Percentiles rank a stretch among this genome's conserved stretches.
Evolutionary conservation across 2,888 invertebrate genomes (phyloP).

Genomic region (Dioctria rufipes): DNA sequence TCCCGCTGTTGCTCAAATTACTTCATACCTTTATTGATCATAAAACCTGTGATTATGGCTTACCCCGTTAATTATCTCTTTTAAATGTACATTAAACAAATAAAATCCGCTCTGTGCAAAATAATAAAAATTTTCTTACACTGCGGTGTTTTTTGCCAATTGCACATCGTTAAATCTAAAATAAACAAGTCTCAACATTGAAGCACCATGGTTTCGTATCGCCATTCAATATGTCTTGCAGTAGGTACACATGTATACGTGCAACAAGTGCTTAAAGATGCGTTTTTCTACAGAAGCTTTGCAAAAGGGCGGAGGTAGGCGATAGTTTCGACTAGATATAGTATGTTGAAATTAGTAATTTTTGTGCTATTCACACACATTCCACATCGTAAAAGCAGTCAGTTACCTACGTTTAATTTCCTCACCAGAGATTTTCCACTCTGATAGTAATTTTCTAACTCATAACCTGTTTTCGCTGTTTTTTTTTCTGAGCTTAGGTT

Average conservation of each 20-base stretch:
- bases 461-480: constrained; percentile 26
- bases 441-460: constrained; percentile 37
- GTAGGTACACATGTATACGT: neutral
- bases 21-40: constrained; percentile 47
- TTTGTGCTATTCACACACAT: neutral
- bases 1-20: constrained; percentile 32
- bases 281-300: constrained; percentile 22
- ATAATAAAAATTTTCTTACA: constrained; percentile 25
- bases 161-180: constrained; percentile 43
- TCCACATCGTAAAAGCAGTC: neutral
- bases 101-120: constrained; percentile 32
- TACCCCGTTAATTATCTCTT: constrained; percentile 33
- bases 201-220: neutral
- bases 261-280: neutral
- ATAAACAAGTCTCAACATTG: constrained; percentile 27
- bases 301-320: constrained; percentile 8
- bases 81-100: constrained; percentile 44
- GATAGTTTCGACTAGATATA: neutral
- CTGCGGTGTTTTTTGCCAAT: constrained; percentile 25
- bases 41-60: constrained; percentile 30
- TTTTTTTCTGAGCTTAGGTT: neutral
- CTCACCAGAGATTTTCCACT: constrained; percentile 10
- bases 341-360: neutral
- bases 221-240: neutral
- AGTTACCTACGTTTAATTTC: neutral